These are phyloP conservation scores for Pogonus chalceus DNA, from an alignment of 1,140 invertebrate genomes.

Conservation along the genomic window DNA sequence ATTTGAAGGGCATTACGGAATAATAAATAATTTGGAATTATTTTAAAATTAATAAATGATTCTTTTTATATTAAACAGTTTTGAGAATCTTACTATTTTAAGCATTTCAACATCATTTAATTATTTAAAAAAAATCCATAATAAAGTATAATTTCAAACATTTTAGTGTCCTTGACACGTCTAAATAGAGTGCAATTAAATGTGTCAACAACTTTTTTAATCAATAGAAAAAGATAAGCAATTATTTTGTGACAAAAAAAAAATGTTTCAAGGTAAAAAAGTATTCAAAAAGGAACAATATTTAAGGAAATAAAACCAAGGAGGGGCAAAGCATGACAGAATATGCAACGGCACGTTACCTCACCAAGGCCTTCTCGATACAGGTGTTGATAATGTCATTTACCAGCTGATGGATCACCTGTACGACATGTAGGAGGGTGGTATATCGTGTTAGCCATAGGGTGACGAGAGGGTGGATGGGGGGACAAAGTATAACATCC, in stretches of 20 bases:
- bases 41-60: no score
- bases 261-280: slow-evolving; percentile 13
- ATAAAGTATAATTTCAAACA: no score
- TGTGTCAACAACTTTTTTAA: no score
- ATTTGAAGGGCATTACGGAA: no score
- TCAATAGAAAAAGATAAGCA: no score
- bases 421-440: slow-evolving; percentile 14
- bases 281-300: background rate
- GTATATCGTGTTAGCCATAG: slow-evolving; percentile 16
- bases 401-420: slow-evolving; percentile 23
- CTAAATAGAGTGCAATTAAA: no score
- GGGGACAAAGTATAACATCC: slow-evolving; percentile 12
- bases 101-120: no score
- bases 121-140: no score
- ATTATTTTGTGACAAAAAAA: slow-evolving; percentile 26
- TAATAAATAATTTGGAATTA: no score
- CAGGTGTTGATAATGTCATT: slow-evolving; percentile 27
- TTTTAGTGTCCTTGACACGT: no score
- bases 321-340: background rate
- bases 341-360: background rate
- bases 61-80: no score
- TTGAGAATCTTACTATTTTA: no score
- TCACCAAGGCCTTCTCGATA: slow-evolving; percentile 14
- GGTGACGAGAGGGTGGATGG: slow-evolving; percentile 15
- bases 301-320: background rate